Base-by-base conservation (phyloP, 2,888 invertebrate species). In the Itoplectis maculator region DNA sequence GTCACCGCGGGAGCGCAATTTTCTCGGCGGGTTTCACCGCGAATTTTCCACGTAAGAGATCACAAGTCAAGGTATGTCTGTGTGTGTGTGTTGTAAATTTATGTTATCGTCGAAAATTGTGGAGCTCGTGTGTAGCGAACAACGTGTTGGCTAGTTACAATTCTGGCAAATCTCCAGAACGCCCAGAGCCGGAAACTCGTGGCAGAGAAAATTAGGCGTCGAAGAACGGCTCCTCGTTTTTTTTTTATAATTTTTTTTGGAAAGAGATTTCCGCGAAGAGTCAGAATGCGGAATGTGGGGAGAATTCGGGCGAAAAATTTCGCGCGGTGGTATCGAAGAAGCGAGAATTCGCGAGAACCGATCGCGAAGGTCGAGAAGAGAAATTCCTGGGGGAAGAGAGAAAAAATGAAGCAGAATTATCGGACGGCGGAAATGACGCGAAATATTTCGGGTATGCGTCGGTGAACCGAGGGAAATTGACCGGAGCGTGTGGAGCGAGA, bases 91-190 rank as follows among this genome's bases (percentile, higher is more conserved):
- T 23, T 29, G 15, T 29, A 29, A 40, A 40, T 63, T 9, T 37
- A 18, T 18, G 11, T n/a, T 35, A 6, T 11, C 2, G 3, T 13
- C 35, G 49, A 11, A 35, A 35, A 37, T 7, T 51, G 35, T 15
- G 7, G 5, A 51, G 11, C 13, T 35, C 20, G n/a, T 47, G 23
- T 69, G 49, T 23, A 40, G 59, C 51, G 51, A 20, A 37, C 37
- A 69, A 51, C 68, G 68, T 20, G 51, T 69, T 13, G 20, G 18
- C 20, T 18, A 13, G 37, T 69, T 29, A 29, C 29, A 29, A 29
- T 29, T 29, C 5, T 69, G 68, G 68, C 68, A 37, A 69, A 18
- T 6, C 7, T 69, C 68, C 68, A 69, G 20, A 8, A 68, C 20
- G 8, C 51, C 6, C 40, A 69, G 51, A 51, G 20, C 13, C 2